phyloP scores from a whole-genome alignment of 2,797 vertebrate species.

The Sebastes cheni region DNA sequence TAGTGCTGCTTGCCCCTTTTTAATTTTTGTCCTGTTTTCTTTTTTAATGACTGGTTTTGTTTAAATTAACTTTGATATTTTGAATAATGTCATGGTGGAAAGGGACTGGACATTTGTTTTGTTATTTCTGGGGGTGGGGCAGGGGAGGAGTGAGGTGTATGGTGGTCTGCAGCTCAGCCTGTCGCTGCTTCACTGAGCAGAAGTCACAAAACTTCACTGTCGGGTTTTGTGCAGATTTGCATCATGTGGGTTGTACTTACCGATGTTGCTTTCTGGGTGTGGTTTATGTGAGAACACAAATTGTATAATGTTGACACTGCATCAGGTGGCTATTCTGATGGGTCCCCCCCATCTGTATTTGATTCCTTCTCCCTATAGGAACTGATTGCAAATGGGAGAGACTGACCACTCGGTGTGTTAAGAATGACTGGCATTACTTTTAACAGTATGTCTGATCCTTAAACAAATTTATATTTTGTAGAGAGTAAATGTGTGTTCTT shows the following conservation, averaged over 20 bases:
- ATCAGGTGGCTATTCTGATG: neutral
- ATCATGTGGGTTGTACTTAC: conserved; percentile 7
- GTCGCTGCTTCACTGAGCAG: neutral
- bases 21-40: conserved; percentile 38
- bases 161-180: neutral
- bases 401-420: conserved; percentile 1
- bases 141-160: neutral
- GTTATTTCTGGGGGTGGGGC: neutral
- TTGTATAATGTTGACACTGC: neutral
- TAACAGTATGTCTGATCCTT: conserved; percentile 19
- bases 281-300: neutral
- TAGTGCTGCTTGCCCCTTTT: conserved; percentile 75
- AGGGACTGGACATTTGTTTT: conserved; percentile 45
- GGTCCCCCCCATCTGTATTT: neutral
- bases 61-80: conserved; percentile 62
- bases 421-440: conserved; percentile 22
- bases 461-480: conserved; percentile 44
- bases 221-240: conserved; percentile 1
- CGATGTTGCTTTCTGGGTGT: conserved; percentile 6
- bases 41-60: conserved; percentile 47
- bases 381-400: neutral
- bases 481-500: conserved; percentile 20
- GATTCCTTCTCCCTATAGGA: neutral
- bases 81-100: conserved; percentile 43
- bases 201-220: neutral